These are phyloP conservation scores for Scolopax bukidnonensis DNA, from an alignment of 2,797 vertebrate species.

Conservation along the genomic window DNA sequence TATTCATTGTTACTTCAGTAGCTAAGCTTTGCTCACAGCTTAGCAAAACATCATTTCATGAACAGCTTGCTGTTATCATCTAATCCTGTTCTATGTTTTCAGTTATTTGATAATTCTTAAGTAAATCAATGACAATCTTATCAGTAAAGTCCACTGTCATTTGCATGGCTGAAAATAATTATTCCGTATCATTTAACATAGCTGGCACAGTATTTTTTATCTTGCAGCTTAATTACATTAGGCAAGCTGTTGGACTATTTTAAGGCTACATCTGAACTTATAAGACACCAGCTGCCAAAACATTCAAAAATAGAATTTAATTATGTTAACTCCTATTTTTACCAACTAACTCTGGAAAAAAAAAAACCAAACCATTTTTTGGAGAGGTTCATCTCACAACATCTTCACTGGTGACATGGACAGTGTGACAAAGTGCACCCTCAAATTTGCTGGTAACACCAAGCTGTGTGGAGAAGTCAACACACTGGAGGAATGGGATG, in stretches of 20 bases:
- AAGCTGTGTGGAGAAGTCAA: neutral
- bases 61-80: neutral
- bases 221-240: neutral
- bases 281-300: constrained; percentile 1
- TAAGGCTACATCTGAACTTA: neutral
- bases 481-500: neutral
- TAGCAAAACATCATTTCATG: neutral
- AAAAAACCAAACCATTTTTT: neutral
- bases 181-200: neutral
- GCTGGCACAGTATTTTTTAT: neutral
- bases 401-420: neutral
- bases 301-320: neutral
- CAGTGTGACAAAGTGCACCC: neutral
- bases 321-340: neutral
- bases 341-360: neutral
- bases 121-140: neutral
- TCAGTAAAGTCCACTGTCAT: neutral
- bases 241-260: constrained; percentile 19
- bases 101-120: neutral
- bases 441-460: neutral
- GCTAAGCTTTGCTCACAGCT: neutral
- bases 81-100: neutral
- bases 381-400: neutral
- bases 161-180: neutral
- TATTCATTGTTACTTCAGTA: neutral